Conservation (phyloP, 1,140 invertebrate species). For the Cydia splendana region DNA sequence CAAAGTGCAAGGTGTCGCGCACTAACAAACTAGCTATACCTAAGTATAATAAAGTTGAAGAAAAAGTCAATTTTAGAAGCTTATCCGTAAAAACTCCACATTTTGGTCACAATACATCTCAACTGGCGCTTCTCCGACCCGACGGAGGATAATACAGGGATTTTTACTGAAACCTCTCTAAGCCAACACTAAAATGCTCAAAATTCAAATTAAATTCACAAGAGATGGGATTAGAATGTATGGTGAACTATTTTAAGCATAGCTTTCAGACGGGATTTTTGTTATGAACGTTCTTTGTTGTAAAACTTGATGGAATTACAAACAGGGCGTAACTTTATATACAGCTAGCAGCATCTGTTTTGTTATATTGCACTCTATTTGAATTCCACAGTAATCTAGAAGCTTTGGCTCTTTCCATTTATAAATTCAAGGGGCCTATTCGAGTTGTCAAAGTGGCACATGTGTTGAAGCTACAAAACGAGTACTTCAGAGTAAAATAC, state of each 20-base stretch:
- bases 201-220: constrained; percentile 57
- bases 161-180: constrained; percentile 62
- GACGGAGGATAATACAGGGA: constrained; percentile 61
- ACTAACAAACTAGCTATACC: too few species aligned
- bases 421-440: too few species aligned
- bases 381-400: neutral
- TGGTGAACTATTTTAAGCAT: neutral
- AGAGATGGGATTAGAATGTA: constrained; percentile 24
- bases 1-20: too few species aligned
- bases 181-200: constrained; percentile 59
- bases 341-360: neutral
- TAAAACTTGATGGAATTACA: neutral
- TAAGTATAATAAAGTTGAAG: neutral
- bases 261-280: neutral
- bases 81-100: neutral
- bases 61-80: neutral
- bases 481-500: too few species aligned
- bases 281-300: neutral
- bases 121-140: constrained; percentile 46
- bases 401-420: too few species aligned
- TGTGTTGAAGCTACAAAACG: too few species aligned
- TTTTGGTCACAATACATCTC: constrained; percentile 39
- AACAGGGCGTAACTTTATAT: neutral
- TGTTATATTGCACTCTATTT: neutral
- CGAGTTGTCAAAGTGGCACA: too few species aligned